Evolutionary conservation across 1,140 invertebrate genomes (phyloP).

Genomic region (Ostrea denselamellosa): DNA sequence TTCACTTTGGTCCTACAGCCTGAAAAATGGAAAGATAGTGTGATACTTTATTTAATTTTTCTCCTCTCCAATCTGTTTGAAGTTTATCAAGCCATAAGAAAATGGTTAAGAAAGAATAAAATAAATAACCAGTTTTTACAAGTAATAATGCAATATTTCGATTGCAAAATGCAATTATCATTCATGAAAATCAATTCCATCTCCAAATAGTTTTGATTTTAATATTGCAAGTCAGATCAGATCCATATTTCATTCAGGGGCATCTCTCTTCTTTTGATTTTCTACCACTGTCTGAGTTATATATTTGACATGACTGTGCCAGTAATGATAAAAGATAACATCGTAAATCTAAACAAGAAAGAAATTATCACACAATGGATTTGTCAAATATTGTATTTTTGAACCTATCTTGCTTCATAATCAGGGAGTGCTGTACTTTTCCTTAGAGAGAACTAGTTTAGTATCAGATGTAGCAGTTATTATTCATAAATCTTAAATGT

Average conservation of each 20-base stretch:
- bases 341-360: conserved; percentile 16
- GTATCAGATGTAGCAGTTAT: neutral
- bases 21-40: too few species aligned
- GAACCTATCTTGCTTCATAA: neutral
- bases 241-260: conserved; percentile 23
- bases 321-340: conserved; percentile 26
- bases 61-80: too few species aligned
- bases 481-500: neutral
- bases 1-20: too few species aligned
- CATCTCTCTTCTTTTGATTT: conserved; percentile 11
- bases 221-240: neutral
- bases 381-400: neutral
- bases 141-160: too few species aligned
- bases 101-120: too few species aligned
- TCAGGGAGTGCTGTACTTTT: neutral
- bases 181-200: neutral
- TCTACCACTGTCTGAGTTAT: neutral
- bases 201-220: neutral
- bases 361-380: neutral
- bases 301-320: neutral
- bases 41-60: too few species aligned
- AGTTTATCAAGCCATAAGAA: too few species aligned
- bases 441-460: neutral
- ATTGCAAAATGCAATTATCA: neutral
- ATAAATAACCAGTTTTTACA: too few species aligned